phyloP scores from a whole-genome alignment of 2,797 vertebrate species.

The Odontamblyopus rebecca region DNA sequence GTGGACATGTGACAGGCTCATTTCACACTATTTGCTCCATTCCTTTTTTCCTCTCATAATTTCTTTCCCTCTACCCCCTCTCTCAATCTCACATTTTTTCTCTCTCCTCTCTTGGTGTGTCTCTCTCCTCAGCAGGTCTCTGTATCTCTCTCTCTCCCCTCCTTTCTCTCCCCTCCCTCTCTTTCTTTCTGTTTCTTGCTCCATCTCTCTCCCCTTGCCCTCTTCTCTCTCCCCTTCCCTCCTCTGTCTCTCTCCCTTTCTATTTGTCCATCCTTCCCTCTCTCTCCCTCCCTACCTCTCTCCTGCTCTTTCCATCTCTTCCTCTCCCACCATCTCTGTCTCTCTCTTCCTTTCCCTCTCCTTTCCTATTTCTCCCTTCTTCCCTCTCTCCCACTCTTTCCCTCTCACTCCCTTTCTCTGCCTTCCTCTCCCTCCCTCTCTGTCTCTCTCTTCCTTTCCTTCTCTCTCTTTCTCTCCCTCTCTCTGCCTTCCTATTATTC shows the following conservation, averaged over 20 bases:
- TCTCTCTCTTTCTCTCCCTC: too few species aligned
- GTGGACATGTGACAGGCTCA: constrained; percentile 28
- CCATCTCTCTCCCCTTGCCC: too few species aligned
- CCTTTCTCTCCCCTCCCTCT: neutral
- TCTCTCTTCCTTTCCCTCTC: constrained; percentile 11
- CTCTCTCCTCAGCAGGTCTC: neutral
- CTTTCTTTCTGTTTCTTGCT: fast-evolving
- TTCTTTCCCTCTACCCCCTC: neutral
- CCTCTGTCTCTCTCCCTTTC: neutral
- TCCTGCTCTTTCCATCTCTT: neutral
- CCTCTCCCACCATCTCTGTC: neutral
- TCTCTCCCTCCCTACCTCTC: neutral
- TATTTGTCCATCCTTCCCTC: neutral
- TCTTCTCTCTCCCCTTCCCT: neutral
- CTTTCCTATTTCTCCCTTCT: neutral
- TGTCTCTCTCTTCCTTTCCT: neutral
- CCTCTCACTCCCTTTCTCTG: too few species aligned
- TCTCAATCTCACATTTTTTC: neutral
- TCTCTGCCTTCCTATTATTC: neutral
- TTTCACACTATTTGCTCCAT: constrained; percentile 50
- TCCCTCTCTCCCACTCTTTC: too few species aligned
- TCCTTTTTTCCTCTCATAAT: constrained; percentile 37
- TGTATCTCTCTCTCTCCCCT: neutral
- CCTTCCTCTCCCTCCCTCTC: neutral
- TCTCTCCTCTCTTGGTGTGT: neutral